Conservation (phyloP, 2,797 vertebrate genomes). For the Enteromius anoplus region DNA sequence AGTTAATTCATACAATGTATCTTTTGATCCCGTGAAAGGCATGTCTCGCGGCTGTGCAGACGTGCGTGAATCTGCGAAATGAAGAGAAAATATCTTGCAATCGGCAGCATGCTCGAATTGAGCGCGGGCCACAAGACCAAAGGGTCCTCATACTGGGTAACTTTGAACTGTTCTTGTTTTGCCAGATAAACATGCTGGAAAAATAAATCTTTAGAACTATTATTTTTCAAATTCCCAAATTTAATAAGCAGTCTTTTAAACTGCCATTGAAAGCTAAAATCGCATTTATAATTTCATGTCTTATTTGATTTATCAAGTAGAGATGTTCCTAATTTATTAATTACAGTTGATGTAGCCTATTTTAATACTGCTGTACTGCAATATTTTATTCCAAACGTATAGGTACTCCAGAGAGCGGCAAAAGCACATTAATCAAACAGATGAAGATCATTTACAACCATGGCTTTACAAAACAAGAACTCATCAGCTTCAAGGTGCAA, state of each 20-base stretch:
- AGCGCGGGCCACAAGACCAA: conserved; percentile 70
- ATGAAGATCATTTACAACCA: conserved; percentile 79
- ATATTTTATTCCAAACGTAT: background rate
- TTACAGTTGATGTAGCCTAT: background rate
- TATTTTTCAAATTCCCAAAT: background rate
- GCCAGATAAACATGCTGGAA: background rate
- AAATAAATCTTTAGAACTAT: background rate
- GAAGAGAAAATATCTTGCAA: conserved; percentile 72
- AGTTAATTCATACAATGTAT: background rate
- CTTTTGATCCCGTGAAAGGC: conserved; percentile 60
- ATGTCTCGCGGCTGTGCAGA: conserved; percentile 65
- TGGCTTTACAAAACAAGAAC: conserved; percentile 77
- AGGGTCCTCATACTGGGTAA: conserved; percentile 79
- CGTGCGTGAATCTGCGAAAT: conserved; percentile 69
- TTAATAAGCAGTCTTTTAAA: background rate
- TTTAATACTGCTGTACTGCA: background rate
- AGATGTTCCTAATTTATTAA: no score
- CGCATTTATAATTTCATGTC: background rate
- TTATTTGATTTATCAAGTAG: background rate
- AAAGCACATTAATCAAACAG: conserved; percentile 80
- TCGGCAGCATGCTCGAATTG: conserved; percentile 66
- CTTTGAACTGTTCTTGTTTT: background rate
- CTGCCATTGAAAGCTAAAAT: background rate
- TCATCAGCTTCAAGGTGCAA: conserved; percentile 76
- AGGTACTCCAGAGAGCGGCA: conserved; percentile 79